phyloP scores from a whole-genome alignment of 2,888 invertebrate genomes.

The Barypeithes pellucidus region DNA sequence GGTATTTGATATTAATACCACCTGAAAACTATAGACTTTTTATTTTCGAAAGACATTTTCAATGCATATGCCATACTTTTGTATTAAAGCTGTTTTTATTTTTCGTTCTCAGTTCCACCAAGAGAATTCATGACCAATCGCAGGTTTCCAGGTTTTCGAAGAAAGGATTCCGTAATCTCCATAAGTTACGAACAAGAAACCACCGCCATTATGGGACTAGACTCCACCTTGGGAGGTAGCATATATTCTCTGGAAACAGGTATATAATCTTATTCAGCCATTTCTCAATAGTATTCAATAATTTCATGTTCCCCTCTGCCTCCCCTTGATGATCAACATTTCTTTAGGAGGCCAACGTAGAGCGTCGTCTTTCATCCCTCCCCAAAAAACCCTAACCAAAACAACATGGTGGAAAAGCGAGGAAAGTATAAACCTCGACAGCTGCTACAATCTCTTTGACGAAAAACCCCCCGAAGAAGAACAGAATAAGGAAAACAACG shows the following conservation, averaged over 20 bases:
- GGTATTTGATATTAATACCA: too few relatives aligned
- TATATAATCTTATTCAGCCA: background rate
- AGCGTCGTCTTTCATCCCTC: conserved; percentile 1
- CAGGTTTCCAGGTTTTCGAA: conserved; percentile 39
- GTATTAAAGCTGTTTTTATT: too few relatives aligned
- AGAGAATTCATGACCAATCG: conserved; percentile 45
- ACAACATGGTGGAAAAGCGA: conserved; percentile 74
- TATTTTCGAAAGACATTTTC: too few relatives aligned
- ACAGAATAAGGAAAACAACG: background rate
- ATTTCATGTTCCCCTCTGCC: background rate
- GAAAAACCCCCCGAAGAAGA: conserved; percentile 20
- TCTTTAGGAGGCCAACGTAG: conserved; percentile 50
- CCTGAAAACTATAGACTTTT: too few relatives aligned
- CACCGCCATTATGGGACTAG: conserved; percentile 69
- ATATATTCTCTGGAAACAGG: conserved; percentile 61
- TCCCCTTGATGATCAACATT: background rate
- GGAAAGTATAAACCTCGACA: conserved; percentile 73
- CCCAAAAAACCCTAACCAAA: conserved; percentile 46
- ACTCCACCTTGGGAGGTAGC: conserved; percentile 67
- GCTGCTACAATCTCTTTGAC: conserved; percentile 76
- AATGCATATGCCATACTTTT: too few relatives aligned
- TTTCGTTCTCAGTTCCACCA: conserved; percentile 35
- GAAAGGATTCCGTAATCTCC: conserved; percentile 57
- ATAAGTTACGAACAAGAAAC: conserved; percentile 68
- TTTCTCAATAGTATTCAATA: too few relatives aligned